Percentiles rank a stretch among this genome's conserved stretches.
phyloP scores from a whole-genome alignment of 1,140 invertebrate species.

The Gyrodactylus salaris region DNA sequence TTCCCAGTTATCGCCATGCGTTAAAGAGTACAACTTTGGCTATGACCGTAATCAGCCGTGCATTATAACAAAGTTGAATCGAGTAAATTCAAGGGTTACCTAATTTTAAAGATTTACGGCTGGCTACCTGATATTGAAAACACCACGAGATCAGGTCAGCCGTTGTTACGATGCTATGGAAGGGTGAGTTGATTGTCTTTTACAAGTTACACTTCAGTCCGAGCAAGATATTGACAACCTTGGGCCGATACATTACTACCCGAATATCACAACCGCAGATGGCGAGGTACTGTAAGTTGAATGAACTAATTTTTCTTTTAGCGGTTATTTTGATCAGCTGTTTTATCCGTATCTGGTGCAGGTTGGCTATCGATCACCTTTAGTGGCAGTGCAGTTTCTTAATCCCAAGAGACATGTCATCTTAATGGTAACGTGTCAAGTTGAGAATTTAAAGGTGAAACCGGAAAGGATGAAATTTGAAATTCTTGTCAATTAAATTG shows the following conservation, averaged over 20 bases:
- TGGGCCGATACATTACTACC: background rate
- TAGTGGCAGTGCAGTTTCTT: background rate
- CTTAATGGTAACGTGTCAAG: background rate
- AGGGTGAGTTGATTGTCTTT: background rate
- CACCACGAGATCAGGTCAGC: background rate
- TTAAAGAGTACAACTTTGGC: conserved; percentile 5
- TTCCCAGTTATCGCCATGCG: background rate
- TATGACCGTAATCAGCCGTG: conserved; percentile 3
- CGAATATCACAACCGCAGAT: background rate
- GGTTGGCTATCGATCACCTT: background rate
- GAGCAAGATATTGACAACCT: background rate
- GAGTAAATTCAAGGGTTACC: background rate
- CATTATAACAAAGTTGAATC: background rate
- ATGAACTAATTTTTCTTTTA: background rate
- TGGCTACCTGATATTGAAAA: conserved; percentile 6
- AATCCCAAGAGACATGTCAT: background rate
- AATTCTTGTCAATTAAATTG: background rate
- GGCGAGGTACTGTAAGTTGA: background rate
- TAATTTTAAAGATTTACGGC: background rate
- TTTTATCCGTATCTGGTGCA: conserved; percentile 6
- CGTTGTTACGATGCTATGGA: background rate
- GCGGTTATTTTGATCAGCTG: background rate
- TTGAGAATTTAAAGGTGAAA: background rate
- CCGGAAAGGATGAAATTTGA: background rate
- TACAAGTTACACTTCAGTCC: background rate